Evolutionary conservation across 2,888 invertebrate species (phyloP).

Genomic region (Trachelus tabidus): DNA sequence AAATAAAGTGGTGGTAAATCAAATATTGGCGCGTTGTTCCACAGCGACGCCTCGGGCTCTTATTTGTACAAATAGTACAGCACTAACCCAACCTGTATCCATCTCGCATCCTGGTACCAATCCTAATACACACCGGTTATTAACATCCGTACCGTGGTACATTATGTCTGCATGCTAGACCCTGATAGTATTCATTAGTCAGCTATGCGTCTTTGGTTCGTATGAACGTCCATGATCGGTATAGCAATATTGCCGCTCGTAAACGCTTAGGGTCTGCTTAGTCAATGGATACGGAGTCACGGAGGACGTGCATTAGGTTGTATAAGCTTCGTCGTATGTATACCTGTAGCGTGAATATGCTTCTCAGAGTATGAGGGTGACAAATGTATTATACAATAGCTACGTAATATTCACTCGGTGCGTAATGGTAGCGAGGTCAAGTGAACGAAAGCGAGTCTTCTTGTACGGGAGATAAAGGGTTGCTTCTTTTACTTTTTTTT

Average conservation of each 20-base stretch:
- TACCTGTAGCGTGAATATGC: not conserved
- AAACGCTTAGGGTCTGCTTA: constrained; percentile 10
- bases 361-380: not conserved
- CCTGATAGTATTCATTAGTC: constrained; percentile 37
- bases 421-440: not conserved
- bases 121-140: constrained; percentile 13
- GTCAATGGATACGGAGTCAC: constrained; percentile 29
- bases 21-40: not conserved
- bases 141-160: constrained; percentile 10
- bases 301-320: constrained; percentile 29
- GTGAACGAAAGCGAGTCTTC: not conserved
- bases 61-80: not conserved
- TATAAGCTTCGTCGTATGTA: not conserved
- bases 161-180: constrained; percentile 9
- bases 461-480: not conserved
- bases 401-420: not conserved
- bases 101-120: not conserved
- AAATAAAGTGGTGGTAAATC: not conserved
- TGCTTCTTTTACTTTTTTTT: not conserved
- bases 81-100: not conserved
- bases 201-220: constrained; percentile 29
- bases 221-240: not conserved
- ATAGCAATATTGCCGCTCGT: not conserved
- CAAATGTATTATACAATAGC: not conserved
- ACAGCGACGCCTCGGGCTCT: not conserved